Evolutionary conservation across 2,888 invertebrate species (phyloP).

Genomic region (Metallyticus violacea): DNA sequence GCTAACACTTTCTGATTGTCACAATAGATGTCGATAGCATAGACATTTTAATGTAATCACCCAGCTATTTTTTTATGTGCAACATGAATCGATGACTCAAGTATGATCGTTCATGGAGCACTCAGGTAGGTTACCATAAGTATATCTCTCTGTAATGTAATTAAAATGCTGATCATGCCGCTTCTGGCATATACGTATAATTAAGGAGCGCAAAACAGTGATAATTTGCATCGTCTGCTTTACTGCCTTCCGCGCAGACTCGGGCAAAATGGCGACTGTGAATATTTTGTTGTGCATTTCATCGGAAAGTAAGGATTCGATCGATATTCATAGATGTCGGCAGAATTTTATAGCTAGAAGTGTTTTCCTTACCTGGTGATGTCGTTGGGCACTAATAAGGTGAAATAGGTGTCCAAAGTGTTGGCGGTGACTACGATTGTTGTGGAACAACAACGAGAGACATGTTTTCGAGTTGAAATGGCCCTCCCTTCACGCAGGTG

Average conservation of each 20-base stretch:
- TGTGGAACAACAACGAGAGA: conserved; percentile 34
- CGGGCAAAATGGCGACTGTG: conserved; percentile 61
- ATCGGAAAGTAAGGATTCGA: conserved; percentile 55
- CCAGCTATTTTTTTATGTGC: neutral
- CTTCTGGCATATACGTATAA: neutral
- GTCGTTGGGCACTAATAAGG: conserved; percentile 27
- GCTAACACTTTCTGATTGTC: neutral
- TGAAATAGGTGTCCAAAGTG: conserved; percentile 28
- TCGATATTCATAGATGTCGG: conserved; percentile 55
- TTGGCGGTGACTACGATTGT: conserved; percentile 30
- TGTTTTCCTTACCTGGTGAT: conserved; percentile 34
- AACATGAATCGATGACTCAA: conserved; percentile 20
- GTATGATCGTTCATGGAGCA: conserved; percentile 1
- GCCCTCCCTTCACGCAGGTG: conserved; percentile 76
- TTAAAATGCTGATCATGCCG: neutral
- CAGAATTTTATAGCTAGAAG: conserved; percentile 35
- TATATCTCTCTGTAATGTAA: neutral
- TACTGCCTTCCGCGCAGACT: conserved; percentile 59
- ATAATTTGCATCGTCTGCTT: conserved; percentile 39
- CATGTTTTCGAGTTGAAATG: conserved; percentile 40
- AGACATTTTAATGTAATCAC: neutral
- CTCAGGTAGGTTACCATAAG: conserved; percentile 9
- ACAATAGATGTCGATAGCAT: conserved; percentile 1
- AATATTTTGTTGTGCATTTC: conserved; percentile 47
- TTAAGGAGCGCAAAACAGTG: neutral